Base-by-base conservation (phyloP, 2,797 vertebrate species). In the Mormyrus proboscirostris region DNA sequence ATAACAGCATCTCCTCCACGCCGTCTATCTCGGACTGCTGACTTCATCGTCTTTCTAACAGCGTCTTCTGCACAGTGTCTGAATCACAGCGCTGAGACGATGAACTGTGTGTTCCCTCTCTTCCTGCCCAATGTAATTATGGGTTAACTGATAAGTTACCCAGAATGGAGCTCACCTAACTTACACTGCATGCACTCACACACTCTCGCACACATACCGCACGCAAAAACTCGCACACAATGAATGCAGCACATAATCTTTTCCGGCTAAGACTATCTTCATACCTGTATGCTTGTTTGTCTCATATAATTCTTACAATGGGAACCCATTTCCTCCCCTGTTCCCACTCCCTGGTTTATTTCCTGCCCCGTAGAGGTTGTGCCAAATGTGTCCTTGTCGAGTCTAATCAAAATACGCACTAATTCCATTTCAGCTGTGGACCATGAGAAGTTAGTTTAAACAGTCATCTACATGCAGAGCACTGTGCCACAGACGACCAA, bases 341-440 rank as follows among this genome's bases (percentile, higher is more conserved):
- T 90, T 92, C 47, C 22, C 22, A 3, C 22, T 33, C 25, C 1
- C 47, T 55, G 14, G 84, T 86, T 33, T 10, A 55, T 33, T 86
- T 53, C 84, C 50, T 90, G 89, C 93, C 93, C 93, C 92, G 94
- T 94, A 92, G 93, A 93, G 93, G 93, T 94, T 92, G 95, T 95
- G 94, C 95, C 94, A 93, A 94, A 94, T 96, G 93, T 94, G 94
- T 95, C 94, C 94, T 95, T 95, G 95, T 95, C 95, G 93, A 93
- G 92, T 94, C 94, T 96, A 95, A 96, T 95, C 94, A 95, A 94
- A 95, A 92, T 93, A 90, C 91, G 92, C 92, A 92, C 95, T 93
- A 91, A 95, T 95, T 95, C 92, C 93, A 93, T 95, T 95, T 95
- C 79, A 93, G 92, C 92, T 89, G 91, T 89, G 91, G 62, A 91